Base-by-base conservation (phyloP, 2,113 vertebrate species). In the Melanerpes formicivorus region DNA sequence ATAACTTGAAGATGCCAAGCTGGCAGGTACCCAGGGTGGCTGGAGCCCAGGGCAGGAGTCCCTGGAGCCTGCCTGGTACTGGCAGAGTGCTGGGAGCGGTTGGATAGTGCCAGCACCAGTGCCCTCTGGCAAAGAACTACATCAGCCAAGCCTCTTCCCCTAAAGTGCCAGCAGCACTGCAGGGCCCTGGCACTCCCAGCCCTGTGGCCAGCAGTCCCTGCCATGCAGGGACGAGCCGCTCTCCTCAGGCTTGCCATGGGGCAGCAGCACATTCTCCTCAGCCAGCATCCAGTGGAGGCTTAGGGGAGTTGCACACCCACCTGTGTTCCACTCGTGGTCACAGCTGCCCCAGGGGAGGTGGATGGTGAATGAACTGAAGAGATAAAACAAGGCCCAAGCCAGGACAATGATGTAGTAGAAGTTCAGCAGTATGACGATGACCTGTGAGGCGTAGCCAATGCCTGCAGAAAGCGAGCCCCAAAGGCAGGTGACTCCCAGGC, bases 351-450 rank as follows among this genome's bases (percentile, higher is more conserved):
- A 99, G 7, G 99, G 99, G 29, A 99, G 98, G 93, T 99, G 95
- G 6, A 97, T 97, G 73, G 98, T 98, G 96, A 99, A 99, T 1
- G 98, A 99, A 94, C 98, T 98, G 90, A 97, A 98, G 95, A 99
- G 98, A 96, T 98, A 99, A 97, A 99, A 99, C 94, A 99, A 97
- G 50, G 98, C 98, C 99, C 99, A 99, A 87, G 99, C 99, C 94
- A 99, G 97, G 83, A 99, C 99, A 5, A 99, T 32, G 80, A 99
- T 98, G 97, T 99, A 99, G 97, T 99, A 99, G 95, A 98, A 95
- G 95, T 99, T 99, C n/a, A 99, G 97, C 66, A 99, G 97, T 5
- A 97, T 14, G 16, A 98, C 98, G 18, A 99, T 99, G 84, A 99
- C 98, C 97, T 99, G 98, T 4, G 98, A 99, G 87, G 98, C 98